phyloP scores from a whole-genome alignment of 1,140 invertebrate genomes.

The Schlechtendalia chinensis region DNA sequence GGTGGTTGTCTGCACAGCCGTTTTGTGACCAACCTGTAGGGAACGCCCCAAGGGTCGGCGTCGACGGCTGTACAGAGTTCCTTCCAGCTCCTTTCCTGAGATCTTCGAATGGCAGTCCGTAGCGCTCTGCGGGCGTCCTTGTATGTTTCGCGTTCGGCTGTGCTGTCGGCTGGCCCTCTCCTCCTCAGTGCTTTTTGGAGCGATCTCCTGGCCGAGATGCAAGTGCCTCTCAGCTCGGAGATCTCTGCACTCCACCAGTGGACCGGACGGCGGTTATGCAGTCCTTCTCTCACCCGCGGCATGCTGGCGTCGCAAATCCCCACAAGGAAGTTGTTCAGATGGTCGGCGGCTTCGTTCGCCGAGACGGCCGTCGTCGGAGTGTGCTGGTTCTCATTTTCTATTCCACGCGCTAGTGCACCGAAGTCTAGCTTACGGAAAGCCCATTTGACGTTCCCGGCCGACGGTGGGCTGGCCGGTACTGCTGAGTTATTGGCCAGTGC shows the following conservation, averaged over 20 bases:
- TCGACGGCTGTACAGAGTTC: constrained; percentile 5
- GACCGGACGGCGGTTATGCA: neutral
- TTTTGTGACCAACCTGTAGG: neutral
- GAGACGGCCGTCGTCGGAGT: neutral
- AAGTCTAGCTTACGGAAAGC: neutral
- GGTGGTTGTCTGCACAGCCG: neutral
- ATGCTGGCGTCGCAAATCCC: neutral
- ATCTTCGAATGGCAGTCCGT: neutral
- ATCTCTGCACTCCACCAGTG: neutral
- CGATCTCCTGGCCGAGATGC: neutral
- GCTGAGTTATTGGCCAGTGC: neutral
- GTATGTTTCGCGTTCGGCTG: neutral
- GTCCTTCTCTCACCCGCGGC: neutral
- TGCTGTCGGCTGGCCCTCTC: neutral
- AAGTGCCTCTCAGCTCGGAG: neutral
- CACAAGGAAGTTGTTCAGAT: neutral
- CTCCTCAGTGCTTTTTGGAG: neutral
- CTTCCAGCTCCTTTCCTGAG: constrained; percentile 4
- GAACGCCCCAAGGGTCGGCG: constrained; percentile 20
- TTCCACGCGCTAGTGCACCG: neutral
- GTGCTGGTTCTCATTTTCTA: neutral
- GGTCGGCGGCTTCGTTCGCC: neutral
- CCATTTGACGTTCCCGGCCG: neutral
- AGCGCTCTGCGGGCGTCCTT: neutral
- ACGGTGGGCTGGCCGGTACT: too few relatives aligned